A percentile compares a stretch with the other conserved stretches of the same genome.
Conservation (phyloP, 53 echinoderm and acorn worm species). For the Paracentrotus lividus region DNA sequence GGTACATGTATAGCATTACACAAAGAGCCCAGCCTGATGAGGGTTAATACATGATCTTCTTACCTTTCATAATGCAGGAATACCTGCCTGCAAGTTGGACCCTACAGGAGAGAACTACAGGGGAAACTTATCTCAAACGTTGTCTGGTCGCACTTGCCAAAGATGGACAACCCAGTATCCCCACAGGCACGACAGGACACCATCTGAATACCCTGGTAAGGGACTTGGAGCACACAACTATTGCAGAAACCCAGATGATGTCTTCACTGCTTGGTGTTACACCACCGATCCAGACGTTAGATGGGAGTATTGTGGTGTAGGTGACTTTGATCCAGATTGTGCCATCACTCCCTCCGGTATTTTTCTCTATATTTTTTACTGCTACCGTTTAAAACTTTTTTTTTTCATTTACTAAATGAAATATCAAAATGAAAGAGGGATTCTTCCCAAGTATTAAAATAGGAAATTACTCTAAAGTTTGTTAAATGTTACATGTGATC, state of each 20-base stretch:
- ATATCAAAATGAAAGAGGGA: no score
- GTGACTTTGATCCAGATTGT: conserved; percentile 9
- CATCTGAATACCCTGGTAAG: conserved; percentile 71
- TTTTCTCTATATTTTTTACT: background rate
- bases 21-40: no score
- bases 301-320: conserved; percentile 90
- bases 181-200: conserved; percentile 74
- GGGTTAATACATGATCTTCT: no score
- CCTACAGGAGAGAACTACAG: conserved; percentile 67
- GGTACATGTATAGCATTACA: no score
- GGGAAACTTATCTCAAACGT: conserved; percentile 74
- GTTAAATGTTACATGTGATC: no score
- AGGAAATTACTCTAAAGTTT: no score
- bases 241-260: conserved; percentile 89
- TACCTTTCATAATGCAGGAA: no score
- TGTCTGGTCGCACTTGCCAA: conserved; percentile 79
- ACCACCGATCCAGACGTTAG: conserved; percentile 57
- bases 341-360: background rate
- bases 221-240: conserved; percentile 90
- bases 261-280: conserved; percentile 87
- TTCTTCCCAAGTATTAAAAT: no score
- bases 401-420: no score
- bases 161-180: conserved; percentile 80
- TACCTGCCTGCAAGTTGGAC: background rate
- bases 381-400: no score